Conservation (phyloP, 1,140 invertebrate genomes). For the Bombus pascuorum region DNA sequence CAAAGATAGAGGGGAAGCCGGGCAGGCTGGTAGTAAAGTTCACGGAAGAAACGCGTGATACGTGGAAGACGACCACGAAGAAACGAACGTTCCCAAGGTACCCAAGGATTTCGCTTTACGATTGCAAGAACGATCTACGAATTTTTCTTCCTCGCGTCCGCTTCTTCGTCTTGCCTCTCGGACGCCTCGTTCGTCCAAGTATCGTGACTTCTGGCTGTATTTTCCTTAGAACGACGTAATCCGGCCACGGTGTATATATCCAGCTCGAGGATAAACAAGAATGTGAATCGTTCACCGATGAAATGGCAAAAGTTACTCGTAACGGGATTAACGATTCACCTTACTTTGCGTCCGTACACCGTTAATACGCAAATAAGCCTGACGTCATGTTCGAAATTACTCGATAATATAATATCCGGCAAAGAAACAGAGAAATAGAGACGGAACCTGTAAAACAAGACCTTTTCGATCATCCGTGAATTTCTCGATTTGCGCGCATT, state of each 20-base stretch:
- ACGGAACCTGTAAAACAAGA: not conserved
- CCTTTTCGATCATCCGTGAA: rapidly evolving
- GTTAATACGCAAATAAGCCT: not conserved
- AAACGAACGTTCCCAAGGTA: constrained; percentile 50
- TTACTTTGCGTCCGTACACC: not conserved
- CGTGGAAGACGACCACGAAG: constrained; percentile 57
- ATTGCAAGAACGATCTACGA: constrained; percentile 67
- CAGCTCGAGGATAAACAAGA: not conserved
- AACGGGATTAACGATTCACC: constrained; percentile 13
- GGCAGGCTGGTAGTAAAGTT: constrained; percentile 66
- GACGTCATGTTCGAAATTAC: not conserved
- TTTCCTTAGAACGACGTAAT: not conserved
- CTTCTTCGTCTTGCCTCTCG: constrained; percentile 43
- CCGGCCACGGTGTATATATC: not conserved
- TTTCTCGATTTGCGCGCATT: not conserved
- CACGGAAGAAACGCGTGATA: constrained; percentile 74
- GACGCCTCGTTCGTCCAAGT: not conserved
- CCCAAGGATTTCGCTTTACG: constrained; percentile 76
- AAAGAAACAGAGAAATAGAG: not conserved
- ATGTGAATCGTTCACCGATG: not conserved
- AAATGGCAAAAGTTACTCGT: constrained; percentile 2
- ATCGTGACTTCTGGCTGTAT: not conserved
- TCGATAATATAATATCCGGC: too few relatives aligned
- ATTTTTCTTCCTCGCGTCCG: constrained; percentile 55
- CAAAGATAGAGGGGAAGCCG: constrained; percentile 53